Conservation (phyloP, 2,888 invertebrate species). For the Noctua fimbriata region DNA sequence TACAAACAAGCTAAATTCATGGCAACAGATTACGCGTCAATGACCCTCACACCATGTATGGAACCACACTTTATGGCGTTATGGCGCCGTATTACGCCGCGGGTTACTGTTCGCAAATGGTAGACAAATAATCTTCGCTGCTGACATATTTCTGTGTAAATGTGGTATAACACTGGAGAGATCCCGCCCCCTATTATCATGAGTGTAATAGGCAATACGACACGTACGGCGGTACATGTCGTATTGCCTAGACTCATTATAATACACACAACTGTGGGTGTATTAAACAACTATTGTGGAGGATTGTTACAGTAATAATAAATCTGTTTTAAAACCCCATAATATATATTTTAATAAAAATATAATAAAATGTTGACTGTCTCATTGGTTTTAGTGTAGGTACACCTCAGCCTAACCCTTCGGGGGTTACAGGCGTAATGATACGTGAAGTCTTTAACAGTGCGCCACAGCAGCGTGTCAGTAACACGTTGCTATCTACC, state of each 20-base stretch:
- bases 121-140: not conserved
- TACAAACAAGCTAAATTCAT: not conserved
- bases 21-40: not conserved
- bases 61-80: not conserved
- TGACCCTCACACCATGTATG: not conserved
- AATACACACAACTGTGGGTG: not conserved
- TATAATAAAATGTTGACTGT: not conserved
- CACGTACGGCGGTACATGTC: not conserved
- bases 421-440: not conserved
- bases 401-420: not conserved
- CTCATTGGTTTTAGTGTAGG: not conserved
- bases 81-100: not conserved
- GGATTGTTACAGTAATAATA: not conserved
- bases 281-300: not conserved
- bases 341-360: not conserved
- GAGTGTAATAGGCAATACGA: no score
- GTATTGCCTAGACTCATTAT: no score
- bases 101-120: not conserved
- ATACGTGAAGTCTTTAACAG: not conserved
- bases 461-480: not conserved
- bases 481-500: slow-evolving; percentile 12
- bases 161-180: not conserved
- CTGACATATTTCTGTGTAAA: not conserved
- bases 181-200: not conserved
- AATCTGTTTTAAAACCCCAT: not conserved